A percentile compares a stretch with the other conserved stretches of the same genome.
Evolutionary conservation across 2,888 invertebrate genomes (phyloP).

Genomic region (Conchocele bisecta): DNA sequence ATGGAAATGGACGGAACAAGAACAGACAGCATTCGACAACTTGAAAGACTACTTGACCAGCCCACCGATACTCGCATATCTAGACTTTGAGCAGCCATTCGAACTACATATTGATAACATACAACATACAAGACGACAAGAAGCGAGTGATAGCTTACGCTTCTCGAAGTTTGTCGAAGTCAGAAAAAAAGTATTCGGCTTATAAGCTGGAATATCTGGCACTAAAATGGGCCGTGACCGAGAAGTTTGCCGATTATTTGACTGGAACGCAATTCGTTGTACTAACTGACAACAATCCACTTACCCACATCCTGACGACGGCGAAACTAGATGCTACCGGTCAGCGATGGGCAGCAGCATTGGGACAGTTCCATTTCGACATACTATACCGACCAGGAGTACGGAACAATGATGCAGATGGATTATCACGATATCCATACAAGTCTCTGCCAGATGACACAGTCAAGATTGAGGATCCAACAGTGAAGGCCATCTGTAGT

Average conservation of each 20-base stretch:
- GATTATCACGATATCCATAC: conserved; percentile 9
- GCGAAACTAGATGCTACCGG: conserved; percentile 29
- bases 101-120: conserved; percentile 43
- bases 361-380: conserved; percentile 12
- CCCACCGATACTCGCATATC: conserved; percentile 15
- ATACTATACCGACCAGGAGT: conserved; percentile 10
- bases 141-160: conserved; percentile 41
- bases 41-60: not conserved
- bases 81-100: conserved; percentile 30
- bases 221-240: conserved; percentile 50
- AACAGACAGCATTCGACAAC: not conserved
- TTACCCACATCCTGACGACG: conserved; percentile 7
- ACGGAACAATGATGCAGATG: conserved; percentile 21
- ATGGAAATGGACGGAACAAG: not conserved
- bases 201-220: conserved; percentile 50
- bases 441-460: not conserved
- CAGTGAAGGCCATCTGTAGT: not conserved
- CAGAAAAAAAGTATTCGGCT: conserved; percentile 43
- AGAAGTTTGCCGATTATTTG: conserved; percentile 32
- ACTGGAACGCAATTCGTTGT: not conserved
- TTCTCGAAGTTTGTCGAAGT: conserved; percentile 26
- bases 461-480: not conserved
- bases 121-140: conserved; percentile 25
- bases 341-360: conserved; percentile 27
- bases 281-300: conserved; percentile 17